Evolutionary conservation across 2,113 vertebrate species (phyloP).

Genomic region (Halichoerus grypus): DNA sequence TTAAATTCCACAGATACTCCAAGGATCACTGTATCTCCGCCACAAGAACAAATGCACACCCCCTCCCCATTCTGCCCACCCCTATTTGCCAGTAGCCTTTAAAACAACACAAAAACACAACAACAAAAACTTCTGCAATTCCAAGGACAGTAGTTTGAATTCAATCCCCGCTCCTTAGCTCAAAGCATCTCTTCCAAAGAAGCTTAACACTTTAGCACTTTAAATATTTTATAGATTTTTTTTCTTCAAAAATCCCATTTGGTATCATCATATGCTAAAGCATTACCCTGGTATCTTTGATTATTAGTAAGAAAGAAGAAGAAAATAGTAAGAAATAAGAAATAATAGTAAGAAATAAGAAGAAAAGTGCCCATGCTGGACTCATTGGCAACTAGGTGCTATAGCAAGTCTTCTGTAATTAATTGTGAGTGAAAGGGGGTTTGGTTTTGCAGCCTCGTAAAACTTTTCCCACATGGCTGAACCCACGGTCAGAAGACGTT

Average conservation of each 20-base stretch:
- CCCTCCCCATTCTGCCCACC: not conserved
- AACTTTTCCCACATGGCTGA: conserved; percentile 96
- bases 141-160: conserved; percentile 2
- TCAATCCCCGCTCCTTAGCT: conserved; percentile 53
- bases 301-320: conserved; percentile 85
- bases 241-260: conserved; percentile 63
- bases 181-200: conserved; percentile 66
- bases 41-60: conserved; percentile 57
- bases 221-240: conserved; percentile 70
- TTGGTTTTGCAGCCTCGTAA: conserved; percentile 90
- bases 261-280: conserved; percentile 65
- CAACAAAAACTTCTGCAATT: conserved; percentile 64
- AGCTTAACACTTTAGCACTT: conserved; percentile 57
- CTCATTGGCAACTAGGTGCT: conserved; percentile 90
- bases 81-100: not conserved
- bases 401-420: conserved; percentile 93
- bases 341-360: conserved; percentile 83
- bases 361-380: conserved; percentile 85
- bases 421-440: conserved; percentile 93
- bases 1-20: conserved; percentile 75
- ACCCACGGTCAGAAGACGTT: conserved; percentile 94
- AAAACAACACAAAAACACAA: conserved; percentile 22
- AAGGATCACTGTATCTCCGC: conserved; percentile 62
- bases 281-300: conserved; percentile 89
- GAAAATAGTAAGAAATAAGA: too few species aligned